Conservation (phyloP, 2,113 vertebrate genomes). For the Turnix velox region DNA sequence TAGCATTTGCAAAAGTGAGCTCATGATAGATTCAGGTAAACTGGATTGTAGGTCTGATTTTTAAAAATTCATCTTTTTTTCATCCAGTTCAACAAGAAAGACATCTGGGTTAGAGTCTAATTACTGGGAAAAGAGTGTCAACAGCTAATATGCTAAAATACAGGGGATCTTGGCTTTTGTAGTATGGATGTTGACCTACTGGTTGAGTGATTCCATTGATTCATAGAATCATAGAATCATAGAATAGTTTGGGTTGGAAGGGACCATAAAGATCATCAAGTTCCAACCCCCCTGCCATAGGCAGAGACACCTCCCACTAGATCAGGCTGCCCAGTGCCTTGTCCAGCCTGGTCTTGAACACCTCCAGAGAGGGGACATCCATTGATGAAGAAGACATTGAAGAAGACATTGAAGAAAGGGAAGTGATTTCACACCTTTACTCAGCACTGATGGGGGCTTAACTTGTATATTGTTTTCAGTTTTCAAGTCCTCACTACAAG, state of each 20-base stretch:
- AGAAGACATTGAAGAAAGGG: too few species aligned
- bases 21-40: not conserved
- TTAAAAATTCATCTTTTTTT: rapidly evolving
- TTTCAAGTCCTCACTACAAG: rapidly evolving
- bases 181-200: not conserved
- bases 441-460: not conserved
- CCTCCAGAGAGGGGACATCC: too few species aligned
- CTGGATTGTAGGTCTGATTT: not conserved
- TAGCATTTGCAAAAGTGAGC: not conserved
- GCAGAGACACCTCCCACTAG: too few species aligned
- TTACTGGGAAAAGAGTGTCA: not conserved
- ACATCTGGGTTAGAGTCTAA: not conserved
- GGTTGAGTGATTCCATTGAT: not conserved
- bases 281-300: too few species aligned
- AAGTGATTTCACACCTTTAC: not conserved
- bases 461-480: rapidly evolving
- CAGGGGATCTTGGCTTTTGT: not conserved
- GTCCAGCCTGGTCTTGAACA: too few species aligned
- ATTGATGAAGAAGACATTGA: too few species aligned
- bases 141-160: not conserved
- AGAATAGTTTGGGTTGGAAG: too few species aligned
- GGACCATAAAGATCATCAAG: too few species aligned
- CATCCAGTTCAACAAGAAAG: not conserved
- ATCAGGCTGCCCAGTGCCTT: too few species aligned
- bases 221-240: too few species aligned